These are phyloP conservation scores for Meteorus sp. DNA, from an alignment of 1,140 invertebrate species.

Conservation along the genomic window DNA sequence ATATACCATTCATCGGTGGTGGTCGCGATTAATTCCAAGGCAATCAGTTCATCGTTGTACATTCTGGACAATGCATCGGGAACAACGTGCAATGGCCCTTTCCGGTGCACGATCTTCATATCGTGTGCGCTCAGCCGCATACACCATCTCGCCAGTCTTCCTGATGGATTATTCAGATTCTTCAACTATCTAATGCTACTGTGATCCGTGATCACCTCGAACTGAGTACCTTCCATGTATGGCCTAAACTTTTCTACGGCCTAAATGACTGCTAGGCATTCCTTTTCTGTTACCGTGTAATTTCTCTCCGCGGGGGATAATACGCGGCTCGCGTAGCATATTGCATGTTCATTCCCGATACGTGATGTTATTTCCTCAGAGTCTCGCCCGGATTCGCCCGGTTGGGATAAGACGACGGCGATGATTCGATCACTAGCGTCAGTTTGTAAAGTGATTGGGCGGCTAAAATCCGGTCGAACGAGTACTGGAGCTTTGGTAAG, in stretches of 20 bases:
- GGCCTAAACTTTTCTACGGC: constrained; percentile 3
- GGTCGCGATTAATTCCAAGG: neutral
- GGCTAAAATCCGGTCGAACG: constrained; percentile 21
- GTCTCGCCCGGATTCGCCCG: constrained; percentile 4
- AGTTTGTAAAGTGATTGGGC: constrained; percentile 30
- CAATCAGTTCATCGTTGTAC: neutral
- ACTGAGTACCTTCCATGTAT: constrained; percentile 1
- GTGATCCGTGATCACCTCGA: constrained; percentile 5
- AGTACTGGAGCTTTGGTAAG: constrained; percentile 29
- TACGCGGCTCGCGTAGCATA: neutral
- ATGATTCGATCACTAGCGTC: constrained; percentile 34
- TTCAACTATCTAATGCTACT: constrained; percentile 13
- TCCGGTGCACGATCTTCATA: constrained; percentile 18
- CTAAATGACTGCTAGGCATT: constrained; percentile 10
- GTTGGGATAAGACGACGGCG: constrained; percentile 33
- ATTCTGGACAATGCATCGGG: constrained; percentile 33
- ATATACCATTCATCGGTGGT: neutral
- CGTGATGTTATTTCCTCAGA: neutral
- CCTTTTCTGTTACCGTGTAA: constrained; percentile 5
- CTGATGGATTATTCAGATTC: neutral
- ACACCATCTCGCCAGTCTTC: constrained; percentile 2
- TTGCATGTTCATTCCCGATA: neutral
- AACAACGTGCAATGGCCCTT: constrained; percentile 30
- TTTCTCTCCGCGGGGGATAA: constrained; percentile 2
- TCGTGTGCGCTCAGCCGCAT: neutral